phyloP scores from a whole-genome alignment of 30 jellyfish, hydroid and myxozoan genomes.

The Euphysa ruthae region DNA sequence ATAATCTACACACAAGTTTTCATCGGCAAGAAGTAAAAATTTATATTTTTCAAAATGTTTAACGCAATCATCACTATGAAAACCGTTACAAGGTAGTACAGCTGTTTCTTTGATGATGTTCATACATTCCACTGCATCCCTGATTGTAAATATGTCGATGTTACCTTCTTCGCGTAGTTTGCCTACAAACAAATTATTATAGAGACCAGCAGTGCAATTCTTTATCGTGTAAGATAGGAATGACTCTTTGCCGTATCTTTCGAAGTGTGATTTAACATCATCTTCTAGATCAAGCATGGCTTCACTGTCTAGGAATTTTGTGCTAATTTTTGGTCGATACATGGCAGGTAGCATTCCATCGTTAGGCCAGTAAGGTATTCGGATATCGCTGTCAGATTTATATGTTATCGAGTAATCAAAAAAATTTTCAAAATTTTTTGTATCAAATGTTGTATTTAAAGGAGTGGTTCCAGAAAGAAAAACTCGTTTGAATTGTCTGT shows the following conservation, averaged over 20 bases:
- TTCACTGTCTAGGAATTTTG: background rate
- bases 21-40: constrained; percentile 36
- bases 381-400: constrained; percentile 44
- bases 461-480: constrained; percentile 51
- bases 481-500: constrained; percentile 15
- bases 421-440: constrained; percentile 24
- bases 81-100: constrained; percentile 25
- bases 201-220: constrained; percentile 9
- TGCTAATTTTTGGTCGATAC: constrained; percentile 26
- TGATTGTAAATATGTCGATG: constrained; percentile 13
- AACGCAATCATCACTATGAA: constrained; percentile 32
- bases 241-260: constrained; percentile 27
- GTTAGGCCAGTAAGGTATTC: constrained; percentile 58
- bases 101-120: constrained; percentile 12
- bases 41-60: constrained; percentile 43
- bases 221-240: constrained; percentile 31
- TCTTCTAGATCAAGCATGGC: constrained; percentile 14
- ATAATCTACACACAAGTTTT: constrained; percentile 31
- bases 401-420: constrained; percentile 47
- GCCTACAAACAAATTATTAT: constrained; percentile 21
- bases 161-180: constrained; percentile 51
- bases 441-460: constrained; percentile 18
- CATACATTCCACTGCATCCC: background rate
- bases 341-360: constrained; percentile 41
- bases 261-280: constrained; percentile 5